Evolutionary conservation across 2,888 invertebrate species (phyloP), one percentile per base, ranked within the genome.

Genomic region (Crematogaster levior): DNA sequence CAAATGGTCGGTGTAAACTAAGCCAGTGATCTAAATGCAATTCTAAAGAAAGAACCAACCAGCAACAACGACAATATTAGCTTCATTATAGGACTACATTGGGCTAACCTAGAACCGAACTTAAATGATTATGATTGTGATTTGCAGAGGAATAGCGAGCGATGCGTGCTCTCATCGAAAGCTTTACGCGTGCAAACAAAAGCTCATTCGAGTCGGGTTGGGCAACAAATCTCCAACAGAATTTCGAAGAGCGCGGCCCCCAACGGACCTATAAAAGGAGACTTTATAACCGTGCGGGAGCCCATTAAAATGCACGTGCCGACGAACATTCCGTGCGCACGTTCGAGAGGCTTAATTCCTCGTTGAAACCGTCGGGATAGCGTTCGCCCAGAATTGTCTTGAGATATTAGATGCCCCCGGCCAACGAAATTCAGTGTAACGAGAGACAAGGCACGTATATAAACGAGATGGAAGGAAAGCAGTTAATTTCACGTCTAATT

Each of bases 231-330:
- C 51, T 65, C 27, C 75, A 40, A 75, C n/a, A 12, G 15, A 75
- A 65, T 65, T 75, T 65, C 66, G 51, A 51, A 75, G 75, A 51
- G 75, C 48, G 27, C 15, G n/a, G 15, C n/a, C 48, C 40, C 51
- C 51, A 24, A 27, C 15, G 27, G n/a, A n/a, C 12, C 27, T 37
- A 65, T 40, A 75, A 75, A 75, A 65, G 51, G 65, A 61, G 27
- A 75, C n/a, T 75, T 75, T 51, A 75, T 63, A 65, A 65, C 65
- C 51, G 48, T 37, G 48, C 48, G 24, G 37, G 24, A 27, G 27
- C n/a, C 27, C n/a, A 65, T 37, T 74, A 75, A 65, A 65, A 75
- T 65, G 51, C 48, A 75, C n/a, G 70, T 73, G 15, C 9, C 65
- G n/a, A 48, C 24, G 24, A 51, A 51, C 12, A 1, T 18, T 27